Evolutionary conservation across 2,797 vertebrate genomes (phyloP).

Genomic region (Centropyge bicolor): DNA sequence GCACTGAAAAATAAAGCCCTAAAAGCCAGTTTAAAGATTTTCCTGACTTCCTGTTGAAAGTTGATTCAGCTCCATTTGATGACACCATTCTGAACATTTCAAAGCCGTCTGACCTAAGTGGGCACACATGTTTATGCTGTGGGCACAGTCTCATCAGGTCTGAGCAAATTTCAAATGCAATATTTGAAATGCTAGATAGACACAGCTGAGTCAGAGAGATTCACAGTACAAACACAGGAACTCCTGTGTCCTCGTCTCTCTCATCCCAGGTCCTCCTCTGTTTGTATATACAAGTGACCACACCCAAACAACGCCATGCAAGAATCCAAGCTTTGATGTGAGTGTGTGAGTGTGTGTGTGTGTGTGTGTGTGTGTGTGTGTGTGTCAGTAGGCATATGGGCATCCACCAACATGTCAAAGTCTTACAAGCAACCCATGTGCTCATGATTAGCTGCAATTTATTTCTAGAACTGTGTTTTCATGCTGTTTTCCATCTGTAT

Average conservation of each 20-base stretch:
- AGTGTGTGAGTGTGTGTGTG: constrained; percentile 13
- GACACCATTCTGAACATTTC: constrained; percentile 7
- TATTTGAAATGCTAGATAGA: background rate
- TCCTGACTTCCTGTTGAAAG: background rate
- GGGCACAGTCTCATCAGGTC: background rate
- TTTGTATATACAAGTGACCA: constrained; percentile 64
- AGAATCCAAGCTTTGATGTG: constrained; percentile 63
- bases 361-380: background rate
- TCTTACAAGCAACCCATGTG: constrained; percentile 63
- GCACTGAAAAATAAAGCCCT: background rate
- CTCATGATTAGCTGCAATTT: constrained; percentile 65
- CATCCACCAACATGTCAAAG: constrained; percentile 52
- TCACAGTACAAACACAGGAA: constrained; percentile 34
- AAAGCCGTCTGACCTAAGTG: constrained; percentile 7
- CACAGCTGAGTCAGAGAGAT: constrained; percentile 11
- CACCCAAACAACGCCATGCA: constrained; percentile 66
- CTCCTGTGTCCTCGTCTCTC: constrained; percentile 19
- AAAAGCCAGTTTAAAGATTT: background rate
- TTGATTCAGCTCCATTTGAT: background rate
- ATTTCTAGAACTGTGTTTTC: constrained; percentile 64
- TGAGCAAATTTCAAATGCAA: background rate
- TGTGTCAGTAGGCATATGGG: constrained; percentile 32
- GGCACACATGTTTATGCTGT: constrained; percentile 16
- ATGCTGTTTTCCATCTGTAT: constrained; percentile 52
- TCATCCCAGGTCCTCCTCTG: constrained; percentile 44